A percentile compares a stretch with the other conserved stretches of the same genome.
These are phyloP conservation scores for Burhinus bistriatus DNA, from an alignment of 2,113 vertebrate species.

Conservation along the genomic window DNA sequence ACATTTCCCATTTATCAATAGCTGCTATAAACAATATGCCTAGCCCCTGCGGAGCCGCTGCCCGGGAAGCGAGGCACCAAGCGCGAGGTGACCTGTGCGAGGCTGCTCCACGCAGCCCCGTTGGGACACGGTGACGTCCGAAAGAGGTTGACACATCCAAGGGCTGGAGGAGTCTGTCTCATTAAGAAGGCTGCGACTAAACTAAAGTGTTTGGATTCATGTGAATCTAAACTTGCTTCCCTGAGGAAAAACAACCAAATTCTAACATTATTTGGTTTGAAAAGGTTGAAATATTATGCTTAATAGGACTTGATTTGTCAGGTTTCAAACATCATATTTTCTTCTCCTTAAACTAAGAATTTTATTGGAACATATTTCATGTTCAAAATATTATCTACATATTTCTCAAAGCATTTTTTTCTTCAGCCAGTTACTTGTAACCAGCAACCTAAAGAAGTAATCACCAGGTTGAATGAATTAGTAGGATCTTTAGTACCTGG, in stretches of 20 bases:
- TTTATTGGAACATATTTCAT: background rate
- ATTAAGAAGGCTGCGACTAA: too few species aligned
- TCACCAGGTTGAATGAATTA: rapidly evolving
- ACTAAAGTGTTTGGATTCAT: rapidly evolving
- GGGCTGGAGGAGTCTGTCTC: rapidly evolving
- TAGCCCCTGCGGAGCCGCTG: too few species aligned
- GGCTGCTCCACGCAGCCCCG: background rate
- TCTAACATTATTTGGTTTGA: background rate
- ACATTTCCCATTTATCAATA: too few species aligned
- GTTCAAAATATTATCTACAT: rapidly evolving
- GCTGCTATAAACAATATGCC: rapidly evolving
- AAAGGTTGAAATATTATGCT: background rate
- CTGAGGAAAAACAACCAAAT: background rate
- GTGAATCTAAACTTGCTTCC: background rate
- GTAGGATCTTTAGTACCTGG: too few species aligned
- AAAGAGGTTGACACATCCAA: too few species aligned
- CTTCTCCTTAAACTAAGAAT: background rate
- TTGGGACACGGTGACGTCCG: too few species aligned
- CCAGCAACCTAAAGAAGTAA: background rate
- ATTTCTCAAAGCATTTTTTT: background rate
- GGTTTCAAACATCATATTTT: rapidly evolving
- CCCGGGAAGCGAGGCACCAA: background rate
- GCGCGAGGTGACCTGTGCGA: rapidly evolving
- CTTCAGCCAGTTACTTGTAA: background rate
- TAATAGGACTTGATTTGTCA: background rate